Evolutionary conservation across 1,140 invertebrate genomes (phyloP).

Genomic region (Temnothorax curvispinosus): DNA sequence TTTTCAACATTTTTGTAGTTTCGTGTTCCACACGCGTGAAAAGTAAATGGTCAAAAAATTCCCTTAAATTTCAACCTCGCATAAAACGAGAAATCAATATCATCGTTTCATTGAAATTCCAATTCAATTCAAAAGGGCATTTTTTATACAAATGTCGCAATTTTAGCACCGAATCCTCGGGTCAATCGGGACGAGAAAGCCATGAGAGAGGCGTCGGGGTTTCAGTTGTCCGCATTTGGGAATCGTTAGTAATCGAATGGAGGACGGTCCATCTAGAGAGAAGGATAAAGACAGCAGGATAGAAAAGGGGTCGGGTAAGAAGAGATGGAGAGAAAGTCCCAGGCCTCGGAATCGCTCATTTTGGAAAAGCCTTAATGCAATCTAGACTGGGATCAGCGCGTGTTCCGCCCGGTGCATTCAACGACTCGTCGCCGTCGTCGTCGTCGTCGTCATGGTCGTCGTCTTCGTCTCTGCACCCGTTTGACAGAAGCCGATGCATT

Average conservation of each 20-base stretch:
- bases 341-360: conserved; percentile 70
- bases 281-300: not conserved
- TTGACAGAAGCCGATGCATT: conserved; percentile 83
- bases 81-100: not conserved
- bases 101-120: conserved; percentile 3
- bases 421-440: conserved; percentile 40
- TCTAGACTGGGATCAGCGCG: conserved; percentile 73
- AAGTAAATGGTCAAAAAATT: not conserved
- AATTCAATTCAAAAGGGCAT: not conserved
- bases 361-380: conserved; percentile 78
- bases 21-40: not conserved
- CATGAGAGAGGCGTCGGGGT: conserved; percentile 62
- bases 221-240: conserved; percentile 69
- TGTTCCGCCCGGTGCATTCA: conserved; percentile 65
- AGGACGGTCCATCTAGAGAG: conserved; percentile 30
- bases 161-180: not conserved
- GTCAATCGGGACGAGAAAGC: not conserved
- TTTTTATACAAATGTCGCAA: not conserved
- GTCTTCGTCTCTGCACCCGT: conserved; percentile 68
- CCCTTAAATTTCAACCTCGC: not conserved
- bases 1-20: not conserved
- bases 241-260: conserved; percentile 63
- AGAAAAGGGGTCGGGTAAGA: not conserved
- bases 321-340: conserved; percentile 13
- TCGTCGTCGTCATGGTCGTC: conserved; percentile 32